These are phyloP conservation scores for Julus scanicus DNA, from an alignment of 2,888 invertebrate genomes.

Conservation along the genomic window DNA sequence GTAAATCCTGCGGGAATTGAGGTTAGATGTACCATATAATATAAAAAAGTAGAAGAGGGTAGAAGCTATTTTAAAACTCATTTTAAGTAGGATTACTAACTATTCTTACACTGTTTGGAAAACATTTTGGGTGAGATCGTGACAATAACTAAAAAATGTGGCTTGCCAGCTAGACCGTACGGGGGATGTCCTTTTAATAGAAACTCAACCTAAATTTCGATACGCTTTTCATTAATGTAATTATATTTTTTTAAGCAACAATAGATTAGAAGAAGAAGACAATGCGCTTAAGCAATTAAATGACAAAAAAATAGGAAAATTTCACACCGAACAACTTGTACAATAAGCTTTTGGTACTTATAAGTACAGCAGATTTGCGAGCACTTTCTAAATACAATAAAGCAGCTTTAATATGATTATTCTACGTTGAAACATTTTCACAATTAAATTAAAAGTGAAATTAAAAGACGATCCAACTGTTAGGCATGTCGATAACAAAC, in stretches of 20 bases:
- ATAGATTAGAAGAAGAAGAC: slow-evolving; percentile 13
- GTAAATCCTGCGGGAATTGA: no score
- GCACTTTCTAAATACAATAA: not conserved
- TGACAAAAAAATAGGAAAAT: slow-evolving; percentile 29
- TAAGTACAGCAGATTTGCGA: no score
- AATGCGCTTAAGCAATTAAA: not conserved
- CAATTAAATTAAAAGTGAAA: not conserved
- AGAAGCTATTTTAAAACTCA: no score
- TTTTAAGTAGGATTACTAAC: no score
- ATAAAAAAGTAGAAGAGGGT: no score
- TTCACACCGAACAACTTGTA: not conserved
- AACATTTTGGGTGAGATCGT: not conserved
- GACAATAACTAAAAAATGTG: not conserved
- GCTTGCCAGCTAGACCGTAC: not conserved
- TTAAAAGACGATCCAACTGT: not conserved
- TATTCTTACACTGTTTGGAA: no score
- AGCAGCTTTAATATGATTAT: not conserved
- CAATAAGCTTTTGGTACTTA: not conserved
- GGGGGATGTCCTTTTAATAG: slow-evolving; percentile 20
- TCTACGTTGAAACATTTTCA: not conserved
- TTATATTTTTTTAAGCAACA: not conserved
- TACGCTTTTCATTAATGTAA: not conserved
- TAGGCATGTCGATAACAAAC: not conserved
- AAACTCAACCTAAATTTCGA: not conserved
- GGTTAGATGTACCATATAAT: no score